phyloP scores from a whole-genome alignment of 2,113 vertebrate species.

The Larimichthys polyactis region DNA sequence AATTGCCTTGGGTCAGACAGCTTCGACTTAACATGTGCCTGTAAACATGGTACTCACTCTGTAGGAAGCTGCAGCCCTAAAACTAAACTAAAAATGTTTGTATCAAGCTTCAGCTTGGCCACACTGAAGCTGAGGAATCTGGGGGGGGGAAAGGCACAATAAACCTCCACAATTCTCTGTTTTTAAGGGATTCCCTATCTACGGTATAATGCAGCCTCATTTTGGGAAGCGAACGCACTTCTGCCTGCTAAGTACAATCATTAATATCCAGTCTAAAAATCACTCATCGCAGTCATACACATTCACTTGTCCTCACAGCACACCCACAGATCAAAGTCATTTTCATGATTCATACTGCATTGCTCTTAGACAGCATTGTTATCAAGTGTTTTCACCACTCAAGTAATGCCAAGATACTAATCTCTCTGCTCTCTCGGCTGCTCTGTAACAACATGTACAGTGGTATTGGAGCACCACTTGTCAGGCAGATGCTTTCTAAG shows the following conservation, averaged over 20 bases:
- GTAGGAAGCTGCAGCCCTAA: slow-evolving; percentile 30
- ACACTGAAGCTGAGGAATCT: not conserved
- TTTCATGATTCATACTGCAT: slow-evolving; percentile 49
- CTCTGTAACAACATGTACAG: slow-evolving; percentile 72
- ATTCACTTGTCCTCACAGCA: slow-evolving; percentile 43
- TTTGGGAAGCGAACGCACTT: slow-evolving; percentile 45
- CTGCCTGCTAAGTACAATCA: slow-evolving; percentile 57
- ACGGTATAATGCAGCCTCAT: slow-evolving; percentile 19
- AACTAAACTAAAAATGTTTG: slow-evolving; percentile 36
- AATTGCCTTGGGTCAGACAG: slow-evolving; percentile 58
- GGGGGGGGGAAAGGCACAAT: slow-evolving; percentile 7
- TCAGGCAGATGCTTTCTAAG: slow-evolving; percentile 54
- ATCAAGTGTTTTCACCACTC: slow-evolving; percentile 68
- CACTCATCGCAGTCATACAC: slow-evolving; percentile 47
- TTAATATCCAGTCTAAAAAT: slow-evolving; percentile 63
- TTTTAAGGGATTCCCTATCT: not conserved
- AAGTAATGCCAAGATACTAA: slow-evolving; percentile 69
- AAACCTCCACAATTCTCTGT: not conserved
- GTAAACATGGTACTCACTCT: slow-evolving; percentile 59
- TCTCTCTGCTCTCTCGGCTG: slow-evolving; percentile 56
- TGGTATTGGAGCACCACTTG: slow-evolving; percentile 53
- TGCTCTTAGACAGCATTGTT: slow-evolving; percentile 59
- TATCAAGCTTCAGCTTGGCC: slow-evolving; percentile 22
- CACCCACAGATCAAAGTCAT: slow-evolving; percentile 61
- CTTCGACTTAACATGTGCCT: slow-evolving; percentile 55